Evolutionary conservation across 1,140 invertebrate species (phyloP).

Genomic region (Dufourea novaeangliae): DNA sequence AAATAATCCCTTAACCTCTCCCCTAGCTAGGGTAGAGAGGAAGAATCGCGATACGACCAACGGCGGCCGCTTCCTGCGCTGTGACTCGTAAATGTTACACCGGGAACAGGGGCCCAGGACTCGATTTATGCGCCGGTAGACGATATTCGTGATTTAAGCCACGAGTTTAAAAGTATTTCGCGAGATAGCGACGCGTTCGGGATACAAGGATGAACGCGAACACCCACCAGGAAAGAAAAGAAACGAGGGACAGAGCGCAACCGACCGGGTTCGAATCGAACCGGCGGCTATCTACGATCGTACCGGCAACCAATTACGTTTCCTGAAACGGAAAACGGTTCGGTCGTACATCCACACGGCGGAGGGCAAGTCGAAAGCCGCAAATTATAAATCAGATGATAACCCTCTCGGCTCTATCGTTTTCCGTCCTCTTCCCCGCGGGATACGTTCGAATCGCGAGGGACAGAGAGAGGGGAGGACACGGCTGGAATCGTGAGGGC

Average conservation of each 20-base stretch:
- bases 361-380: slow-evolving; percentile 62
- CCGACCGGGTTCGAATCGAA: slow-evolving; percentile 58
- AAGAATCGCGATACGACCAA: not conserved
- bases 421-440: slow-evolving; percentile 34
- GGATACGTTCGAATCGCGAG: slow-evolving; percentile 12
- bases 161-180: slow-evolving; percentile 55
- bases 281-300: slow-evolving; percentile 73
- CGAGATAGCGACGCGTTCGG: slow-evolving; percentile 49
- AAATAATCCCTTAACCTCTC: too few relatives aligned
- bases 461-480: slow-evolving; percentile 39
- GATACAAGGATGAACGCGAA: slow-evolving; percentile 26
- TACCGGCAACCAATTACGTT: slow-evolving; percentile 80
- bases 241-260: slow-evolving; percentile 18
- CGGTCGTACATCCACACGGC: slow-evolving; percentile 62
- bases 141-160: slow-evolving; percentile 58
- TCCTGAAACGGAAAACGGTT: slow-evolving; percentile 78
- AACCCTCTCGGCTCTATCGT: slow-evolving; percentile 68
- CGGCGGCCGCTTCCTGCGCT: too few relatives aligned
- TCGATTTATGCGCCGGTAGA: slow-evolving; percentile 40
- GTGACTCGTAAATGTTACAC: too few relatives aligned
- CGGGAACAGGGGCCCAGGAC: not conserved
- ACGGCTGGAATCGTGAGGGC: slow-evolving; percentile 71
- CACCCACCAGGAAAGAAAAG: not conserved
- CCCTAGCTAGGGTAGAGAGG: too few relatives aligned
- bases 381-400: slow-evolving; percentile 79